Base-by-base conservation (phyloP, 2,888 invertebrate species). In the Tiphia femorata region DNA sequence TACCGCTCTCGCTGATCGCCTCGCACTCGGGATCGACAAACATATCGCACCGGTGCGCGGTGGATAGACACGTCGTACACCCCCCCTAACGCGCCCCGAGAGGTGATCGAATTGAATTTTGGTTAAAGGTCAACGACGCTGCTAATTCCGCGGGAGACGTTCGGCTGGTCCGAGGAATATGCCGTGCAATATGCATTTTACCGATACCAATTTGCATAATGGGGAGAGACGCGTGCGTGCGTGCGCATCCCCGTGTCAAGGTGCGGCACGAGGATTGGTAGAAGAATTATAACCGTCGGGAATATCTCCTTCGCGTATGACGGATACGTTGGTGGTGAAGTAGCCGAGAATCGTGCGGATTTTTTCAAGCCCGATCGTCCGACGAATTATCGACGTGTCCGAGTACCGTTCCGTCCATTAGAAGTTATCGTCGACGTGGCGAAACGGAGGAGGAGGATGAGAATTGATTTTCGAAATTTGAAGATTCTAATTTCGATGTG, bases 51-150 rank as follows among this genome's bases (percentile, higher is more conserved):
- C n/a, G n/a, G n/a, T n/a, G n/a, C n/a, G n/a, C 33, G 27, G 23
- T 48, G 23, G 51, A 47, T 41, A 46, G 53, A 53, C 51, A 52
- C 38, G 35, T 20, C 56, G 48, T 30, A 29, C 29, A n/a, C n/a
- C n/a, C n/a, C n/a, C n/a, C n/a, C n/a, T n/a, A n/a, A n/a, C n/a
- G n/a, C n/a, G n/a, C n/a, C n/a, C n/a, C n/a, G n/a, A n/a, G n/a
- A n/a, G n/a, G n/a, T n/a, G n/a, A n/a, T n/a, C 33, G 46, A 57
- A 52, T 57, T 41, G 49, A 30, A 61, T 61, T 48, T 38, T 29
- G 49, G 49, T 61, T 57, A 53, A 49, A 49, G 57, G 44, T 61
- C 57, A 58, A 53, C 60, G 57, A 52, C 52, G 49, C 41, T 60
- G 52, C 57, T 53, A 52, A 53, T 58, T 61, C 53, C 46, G 35